These are phyloP conservation scores for Novumbra hubbsi DNA, from an alignment of 2,797 vertebrate genomes.

Conservation along the genomic window DNA sequence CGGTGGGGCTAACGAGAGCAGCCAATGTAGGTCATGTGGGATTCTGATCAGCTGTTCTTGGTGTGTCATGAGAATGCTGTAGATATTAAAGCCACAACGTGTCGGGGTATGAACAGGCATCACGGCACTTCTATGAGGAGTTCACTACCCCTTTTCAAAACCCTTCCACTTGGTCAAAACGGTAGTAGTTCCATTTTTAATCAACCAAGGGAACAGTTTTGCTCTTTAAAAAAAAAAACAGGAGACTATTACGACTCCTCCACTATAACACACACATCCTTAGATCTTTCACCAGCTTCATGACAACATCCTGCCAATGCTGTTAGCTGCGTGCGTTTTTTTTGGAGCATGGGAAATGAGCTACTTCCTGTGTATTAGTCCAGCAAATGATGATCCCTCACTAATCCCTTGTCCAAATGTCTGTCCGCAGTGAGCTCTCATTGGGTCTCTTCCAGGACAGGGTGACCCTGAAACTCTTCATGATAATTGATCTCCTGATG, in stretches of 20 bases:
- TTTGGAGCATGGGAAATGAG: conserved; percentile 20
- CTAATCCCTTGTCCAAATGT: background rate
- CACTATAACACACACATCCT: conserved; percentile 7
- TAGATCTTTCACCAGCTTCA: conserved; percentile 19
- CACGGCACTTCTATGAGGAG: background rate
- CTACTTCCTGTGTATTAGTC: conserved; percentile 28
- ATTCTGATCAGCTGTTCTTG: conserved; percentile 28
- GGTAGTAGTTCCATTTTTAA: background rate
- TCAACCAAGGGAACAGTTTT: no score
- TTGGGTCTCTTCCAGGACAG: background rate
- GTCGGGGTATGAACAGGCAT: background rate
- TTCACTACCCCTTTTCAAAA: background rate
- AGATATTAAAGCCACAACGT: conserved; percentile 1
- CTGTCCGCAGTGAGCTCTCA: background rate
- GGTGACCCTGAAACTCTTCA: conserved; percentile 3
- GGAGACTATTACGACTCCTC: background rate
- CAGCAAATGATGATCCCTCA: conserved; percentile 16
- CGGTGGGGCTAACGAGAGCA: background rate
- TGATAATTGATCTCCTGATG: background rate
- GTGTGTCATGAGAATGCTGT: conserved; percentile 15
- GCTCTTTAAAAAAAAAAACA: no score
- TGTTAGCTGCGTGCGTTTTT: conserved; percentile 28
- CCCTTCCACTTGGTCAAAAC: background rate
- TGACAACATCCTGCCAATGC: conserved; percentile 21
- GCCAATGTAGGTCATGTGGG: conserved; percentile 33